Percentiles rank a stretch among this genome's conserved stretches.
These are phyloP conservation scores for Paedocypris sp. DNA, from an alignment of 2,113 vertebrate species.

Conservation along the genomic window DNA sequence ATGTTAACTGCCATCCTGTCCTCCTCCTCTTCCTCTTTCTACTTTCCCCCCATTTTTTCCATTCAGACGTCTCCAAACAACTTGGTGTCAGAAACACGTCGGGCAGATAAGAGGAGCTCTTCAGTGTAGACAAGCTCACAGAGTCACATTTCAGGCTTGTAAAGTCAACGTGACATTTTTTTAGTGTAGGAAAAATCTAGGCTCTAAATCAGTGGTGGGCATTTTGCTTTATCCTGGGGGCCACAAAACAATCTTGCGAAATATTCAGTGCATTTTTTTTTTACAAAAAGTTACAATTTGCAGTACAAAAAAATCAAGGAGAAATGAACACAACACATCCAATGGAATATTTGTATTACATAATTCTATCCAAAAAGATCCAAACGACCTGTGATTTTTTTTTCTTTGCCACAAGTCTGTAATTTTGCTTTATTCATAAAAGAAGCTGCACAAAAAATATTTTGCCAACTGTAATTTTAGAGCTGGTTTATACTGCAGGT, in stretches of 20 bases:
- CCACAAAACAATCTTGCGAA: no score
- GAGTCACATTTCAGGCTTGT: neutral
- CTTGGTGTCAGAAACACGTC: conserved; percentile 8
- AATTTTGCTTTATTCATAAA: no score
- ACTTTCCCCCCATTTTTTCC: neutral
- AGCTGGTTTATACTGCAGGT: conserved; percentile 17
- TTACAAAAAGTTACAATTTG: no score
- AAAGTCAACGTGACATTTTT: neutral
- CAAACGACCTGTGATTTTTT: neutral
- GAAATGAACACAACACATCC: no score
- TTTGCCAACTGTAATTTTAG: conserved; percentile 36
- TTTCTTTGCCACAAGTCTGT: no score
- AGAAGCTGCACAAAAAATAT: conserved; percentile 14
- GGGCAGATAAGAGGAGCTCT: neutral
- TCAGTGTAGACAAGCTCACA: neutral
- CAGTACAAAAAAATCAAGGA: no score
- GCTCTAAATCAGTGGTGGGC: no score
- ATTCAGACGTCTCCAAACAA: neutral
- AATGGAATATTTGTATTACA: no score
- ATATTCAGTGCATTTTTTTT: no score
- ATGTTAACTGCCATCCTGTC: conserved; percentile 53
- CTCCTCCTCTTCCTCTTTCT: conserved; percentile 10
- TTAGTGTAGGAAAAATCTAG: no score
- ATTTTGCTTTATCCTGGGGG: no score
- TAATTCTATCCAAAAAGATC: no score